Evolutionary conservation across 2,888 invertebrate species (phyloP).

Genomic region (Tachystola acroxantha): DNA sequence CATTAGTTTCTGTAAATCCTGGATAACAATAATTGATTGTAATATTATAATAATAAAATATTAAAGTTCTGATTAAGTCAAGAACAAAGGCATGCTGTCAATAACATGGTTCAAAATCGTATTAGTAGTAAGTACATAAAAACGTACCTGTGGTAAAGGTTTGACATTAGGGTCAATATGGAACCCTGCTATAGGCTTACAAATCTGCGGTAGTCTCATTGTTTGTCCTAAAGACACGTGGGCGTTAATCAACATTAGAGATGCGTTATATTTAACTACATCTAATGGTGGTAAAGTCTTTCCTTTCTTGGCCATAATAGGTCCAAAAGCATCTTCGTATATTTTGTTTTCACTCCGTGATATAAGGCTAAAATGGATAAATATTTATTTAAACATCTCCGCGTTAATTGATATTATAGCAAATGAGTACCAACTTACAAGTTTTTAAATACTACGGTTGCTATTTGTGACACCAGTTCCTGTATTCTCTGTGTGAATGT

Average conservation of each 20-base stretch:
- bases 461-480: constrained; percentile 14
- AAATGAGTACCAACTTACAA: no score
- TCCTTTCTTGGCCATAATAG: constrained; percentile 31
- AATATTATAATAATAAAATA: no score
- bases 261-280: constrained; percentile 38
- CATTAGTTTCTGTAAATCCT: constrained; percentile 43
- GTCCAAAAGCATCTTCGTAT: constrained; percentile 22
- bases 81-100: no score
- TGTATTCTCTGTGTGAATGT: constrained; percentile 23
- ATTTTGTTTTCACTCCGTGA: constrained; percentile 8
- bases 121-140: no score
- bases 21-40: no score
- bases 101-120: no score
- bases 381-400: no score
- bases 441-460: no score
- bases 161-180: constrained; percentile 37
- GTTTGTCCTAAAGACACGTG: constrained; percentile 36
- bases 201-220: constrained; percentile 37
- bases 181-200: constrained; percentile 44
- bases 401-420: no score
- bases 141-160: constrained; percentile 46
- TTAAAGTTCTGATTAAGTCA: no score
- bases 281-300: constrained; percentile 28
- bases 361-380: constrained; percentile 16
- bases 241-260: constrained; percentile 44